phyloP scores from a whole-genome alignment of 2,888 invertebrate species.

The Drosophila melanosoma region DNA sequence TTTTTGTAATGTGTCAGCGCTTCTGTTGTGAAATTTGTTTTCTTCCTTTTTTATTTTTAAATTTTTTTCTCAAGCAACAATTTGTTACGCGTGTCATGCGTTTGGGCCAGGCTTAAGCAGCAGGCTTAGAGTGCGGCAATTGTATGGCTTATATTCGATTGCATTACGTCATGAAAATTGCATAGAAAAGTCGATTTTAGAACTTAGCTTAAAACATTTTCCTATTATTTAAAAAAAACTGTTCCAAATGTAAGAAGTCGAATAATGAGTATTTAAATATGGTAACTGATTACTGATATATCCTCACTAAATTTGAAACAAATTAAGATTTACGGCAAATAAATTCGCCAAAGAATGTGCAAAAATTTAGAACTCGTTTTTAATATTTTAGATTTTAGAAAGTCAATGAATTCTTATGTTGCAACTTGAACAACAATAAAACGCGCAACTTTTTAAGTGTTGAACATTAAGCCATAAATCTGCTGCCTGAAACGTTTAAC shows the following conservation, averaged over 20 bases:
- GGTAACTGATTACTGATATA: not conserved
- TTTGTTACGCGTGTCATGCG: conserved; percentile 58
- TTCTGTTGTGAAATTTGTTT: conserved; percentile 56
- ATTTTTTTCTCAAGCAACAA: conserved; percentile 24
- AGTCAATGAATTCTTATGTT: not conserved
- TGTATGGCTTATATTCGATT: conserved; percentile 10
- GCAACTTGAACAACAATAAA: not conserved
- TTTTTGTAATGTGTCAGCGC: conserved; percentile 59
- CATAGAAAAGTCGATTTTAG: conserved; percentile 4
- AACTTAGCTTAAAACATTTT: not conserved
- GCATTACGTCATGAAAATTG: conserved; percentile 31
- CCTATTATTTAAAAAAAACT: not conserved
- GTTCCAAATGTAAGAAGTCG: not conserved
- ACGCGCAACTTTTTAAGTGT: not conserved
- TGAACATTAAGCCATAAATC: not conserved
- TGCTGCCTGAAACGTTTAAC: not conserved
- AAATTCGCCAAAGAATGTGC: not conserved
- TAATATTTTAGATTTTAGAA: not conserved
- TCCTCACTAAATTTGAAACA: not conserved
- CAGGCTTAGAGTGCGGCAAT: conserved; percentile 10
- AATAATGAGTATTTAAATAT: not conserved
- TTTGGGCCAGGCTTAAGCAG: conserved; percentile 11
- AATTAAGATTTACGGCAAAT: not conserved
- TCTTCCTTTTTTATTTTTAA: not conserved
- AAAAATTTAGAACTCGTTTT: not conserved